Conservation (phyloP, 2,113 vertebrate genomes). For the cattle (Bos taurus) region ARS-UCD2.0 NC_037339.1:21175001-21175500, state of each 20-base stretch:
- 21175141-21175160: not conserved
- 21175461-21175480: not conserved
- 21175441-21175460: not conserved
- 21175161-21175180: not conserved
- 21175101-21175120: not conserved
- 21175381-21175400: not conserved
- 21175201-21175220: not conserved
- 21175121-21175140: not conserved
- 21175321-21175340: not conserved
- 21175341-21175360: not conserved
- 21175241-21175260: not conserved
- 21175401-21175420: not conserved
- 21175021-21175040: not conserved
- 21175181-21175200: not conserved
- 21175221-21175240: not conserved
- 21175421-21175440: not conserved
- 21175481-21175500: not conserved
- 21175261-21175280: not conserved
- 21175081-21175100: not conserved
- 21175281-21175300: not conserved
- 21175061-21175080: not conserved
- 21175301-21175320: not conserved
- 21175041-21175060: not conserved
- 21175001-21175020: not conserved
- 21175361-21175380: not conserved